A percentile compares a stretch with the other conserved stretches of the same genome.
phyloP scores from a whole-genome alignment of 2,888 invertebrate species.

The Cynaeus angustus region DNA sequence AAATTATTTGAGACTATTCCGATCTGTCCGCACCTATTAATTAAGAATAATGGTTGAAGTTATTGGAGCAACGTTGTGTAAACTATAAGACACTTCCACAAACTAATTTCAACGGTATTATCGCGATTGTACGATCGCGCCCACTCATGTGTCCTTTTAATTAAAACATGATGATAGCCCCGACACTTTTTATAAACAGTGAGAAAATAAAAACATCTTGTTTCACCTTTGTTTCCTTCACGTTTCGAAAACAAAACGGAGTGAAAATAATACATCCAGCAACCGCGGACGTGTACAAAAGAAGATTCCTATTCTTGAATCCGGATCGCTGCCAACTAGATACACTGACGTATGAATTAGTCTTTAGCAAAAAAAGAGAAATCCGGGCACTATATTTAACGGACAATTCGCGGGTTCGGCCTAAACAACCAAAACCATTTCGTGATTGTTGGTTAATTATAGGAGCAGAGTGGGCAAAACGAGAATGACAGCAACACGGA shows the following conservation, averaged over 20 bases:
- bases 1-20: neutral
- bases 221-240: too few species aligned
- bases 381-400: conserved; percentile 50
- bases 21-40: conserved; percentile 3
- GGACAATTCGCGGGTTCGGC: conserved; percentile 46
- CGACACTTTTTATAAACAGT: too few species aligned
- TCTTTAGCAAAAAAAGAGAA: conserved; percentile 43
- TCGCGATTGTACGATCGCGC: neutral
- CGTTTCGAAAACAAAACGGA: conserved; percentile 62
- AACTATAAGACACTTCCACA: neutral
- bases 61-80: neutral
- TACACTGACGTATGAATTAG: conserved; percentile 53
- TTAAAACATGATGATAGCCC: conserved; percentile 1
- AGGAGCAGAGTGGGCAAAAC: conserved; percentile 24
- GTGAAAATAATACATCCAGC: conserved; percentile 51
- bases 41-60: neutral
- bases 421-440: conserved; percentile 34
- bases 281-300: conserved; percentile 60
- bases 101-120: too few species aligned
- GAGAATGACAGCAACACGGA: conserved; percentile 31
- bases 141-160: conserved; percentile 2
- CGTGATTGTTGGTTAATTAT: conserved; percentile 34
- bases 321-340: conserved; percentile 50
- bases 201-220: too few species aligned
- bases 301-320: conserved; percentile 61